Evolutionary conservation across 2,113 vertebrate genomes (phyloP).

Genomic region (Halcyon malimbica): DNA sequence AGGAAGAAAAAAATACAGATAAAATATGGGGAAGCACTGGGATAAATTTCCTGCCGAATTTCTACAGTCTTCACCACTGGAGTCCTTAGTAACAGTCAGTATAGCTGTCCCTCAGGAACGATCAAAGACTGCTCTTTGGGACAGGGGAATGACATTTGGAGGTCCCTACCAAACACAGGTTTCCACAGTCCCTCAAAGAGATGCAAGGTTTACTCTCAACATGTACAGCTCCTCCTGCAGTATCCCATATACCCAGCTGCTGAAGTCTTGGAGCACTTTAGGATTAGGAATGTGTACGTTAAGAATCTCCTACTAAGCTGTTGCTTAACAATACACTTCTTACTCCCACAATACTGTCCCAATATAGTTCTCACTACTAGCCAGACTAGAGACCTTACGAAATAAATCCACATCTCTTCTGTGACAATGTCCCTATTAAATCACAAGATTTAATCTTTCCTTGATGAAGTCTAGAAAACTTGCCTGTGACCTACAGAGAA

Average conservation of each 20-base stretch:
- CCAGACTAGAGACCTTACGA: neutral
- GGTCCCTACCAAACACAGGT: neutral
- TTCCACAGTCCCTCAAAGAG: neutral
- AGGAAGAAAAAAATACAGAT: neutral
- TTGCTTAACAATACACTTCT: neutral
- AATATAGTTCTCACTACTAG: neutral
- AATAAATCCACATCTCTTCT: neutral
- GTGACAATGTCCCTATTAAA: neutral
- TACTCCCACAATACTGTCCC: neutral
- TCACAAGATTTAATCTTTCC: neutral
- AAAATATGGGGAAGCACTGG: neutral
- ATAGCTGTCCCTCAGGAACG: neutral
- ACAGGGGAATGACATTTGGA: neutral
- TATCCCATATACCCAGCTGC: neutral
- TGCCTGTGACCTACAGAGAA: neutral
- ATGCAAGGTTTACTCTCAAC: neutral
- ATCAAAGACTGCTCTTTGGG: neutral
- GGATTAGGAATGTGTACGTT: neutral
- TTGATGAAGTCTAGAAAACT: neutral
- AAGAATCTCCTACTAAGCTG: neutral
- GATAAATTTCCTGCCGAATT: neutral
- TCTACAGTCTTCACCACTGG: neutral
- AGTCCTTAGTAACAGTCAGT: neutral
- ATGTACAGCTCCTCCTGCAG: neutral
- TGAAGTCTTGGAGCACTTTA: neutral